Evolutionary conservation across 2,888 invertebrate species (phyloP).

Genomic region (Orthosia cruda): DNA sequence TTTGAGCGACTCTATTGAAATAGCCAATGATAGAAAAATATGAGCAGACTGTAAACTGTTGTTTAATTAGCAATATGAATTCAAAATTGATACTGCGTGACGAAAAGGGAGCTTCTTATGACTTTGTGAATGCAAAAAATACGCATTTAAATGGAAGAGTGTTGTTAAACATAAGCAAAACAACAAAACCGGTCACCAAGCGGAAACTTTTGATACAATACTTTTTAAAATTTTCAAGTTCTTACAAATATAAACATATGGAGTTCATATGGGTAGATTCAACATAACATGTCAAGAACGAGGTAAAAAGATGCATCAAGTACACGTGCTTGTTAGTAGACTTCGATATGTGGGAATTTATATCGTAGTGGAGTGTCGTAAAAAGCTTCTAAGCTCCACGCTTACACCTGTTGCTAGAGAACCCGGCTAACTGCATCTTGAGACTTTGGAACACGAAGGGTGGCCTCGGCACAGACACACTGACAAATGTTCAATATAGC

Average conservation of each 20-base stretch:
- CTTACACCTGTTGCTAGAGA: slow-evolving; percentile 65
- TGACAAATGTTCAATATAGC: neutral
- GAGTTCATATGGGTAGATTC: neutral
- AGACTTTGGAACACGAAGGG: slow-evolving; percentile 10
- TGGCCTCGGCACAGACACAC: slow-evolving; percentile 2
- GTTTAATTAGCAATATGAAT: slow-evolving; percentile 12
- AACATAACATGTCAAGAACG: slow-evolving; percentile 6
- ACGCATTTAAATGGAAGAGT: slow-evolving; percentile 32
- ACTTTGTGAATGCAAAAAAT: slow-evolving; percentile 15
- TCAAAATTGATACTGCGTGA: slow-evolving; percentile 28
- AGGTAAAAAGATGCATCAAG: slow-evolving; percentile 31
- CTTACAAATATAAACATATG: slow-evolving; percentile 7
- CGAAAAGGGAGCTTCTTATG: slow-evolving; percentile 12
- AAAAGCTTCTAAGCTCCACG: slow-evolving; percentile 48
- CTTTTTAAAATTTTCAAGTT: neutral
- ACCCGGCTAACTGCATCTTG: slow-evolving; percentile 21
- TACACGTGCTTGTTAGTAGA: slow-evolving; percentile 39
- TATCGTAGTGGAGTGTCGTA: slow-evolving; percentile 38
- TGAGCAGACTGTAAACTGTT: neutral
- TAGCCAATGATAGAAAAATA: slow-evolving; percentile 6
- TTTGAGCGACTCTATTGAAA: neutral
- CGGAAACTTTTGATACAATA: neutral
- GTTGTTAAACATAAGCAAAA: slow-evolving; percentile 31
- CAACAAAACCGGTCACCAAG: slow-evolving; percentile 14
- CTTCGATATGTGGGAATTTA: slow-evolving; percentile 42